A percentile compares a stretch with the other conserved stretches of the same genome.
Evolutionary conservation across 2,888 invertebrate genomes (phyloP).

Genomic region (Drosophila anceps): DNA sequence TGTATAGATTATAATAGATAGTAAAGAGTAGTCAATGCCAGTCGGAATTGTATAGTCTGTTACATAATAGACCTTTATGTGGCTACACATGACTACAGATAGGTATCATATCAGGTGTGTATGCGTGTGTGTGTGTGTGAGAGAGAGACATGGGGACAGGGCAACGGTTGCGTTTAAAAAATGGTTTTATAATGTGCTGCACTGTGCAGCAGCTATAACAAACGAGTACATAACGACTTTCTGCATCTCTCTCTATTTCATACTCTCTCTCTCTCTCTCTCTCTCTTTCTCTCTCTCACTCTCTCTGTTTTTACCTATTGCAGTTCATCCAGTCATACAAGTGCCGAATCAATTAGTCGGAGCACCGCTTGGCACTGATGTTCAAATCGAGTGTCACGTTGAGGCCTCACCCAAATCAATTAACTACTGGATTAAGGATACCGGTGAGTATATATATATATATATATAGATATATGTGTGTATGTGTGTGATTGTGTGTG

Average conservation of each 20-base stretch:
- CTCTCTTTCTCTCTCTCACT: neutral
- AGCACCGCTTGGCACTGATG: constrained; percentile 94
- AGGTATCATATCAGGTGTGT: constrained; percentile 1
- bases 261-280: neutral
- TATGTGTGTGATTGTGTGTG: constrained; percentile 12
- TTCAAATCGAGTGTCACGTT: constrained; percentile 94
- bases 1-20: neutral
- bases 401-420: constrained; percentile 96
- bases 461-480: neutral
- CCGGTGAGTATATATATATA: constrained; percentile 87
- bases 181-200: constrained; percentile 54
- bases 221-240: constrained; percentile 32
- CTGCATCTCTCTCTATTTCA: constrained; percentile 1
- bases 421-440: constrained; percentile 95
- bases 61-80: constrained; percentile 1
- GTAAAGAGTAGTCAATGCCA: neutral
- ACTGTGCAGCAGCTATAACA: constrained; percentile 40
- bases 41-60: neutral
- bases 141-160: neutral
- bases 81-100: neutral
- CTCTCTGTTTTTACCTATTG: constrained; percentile 42
- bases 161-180: constrained; percentile 39
- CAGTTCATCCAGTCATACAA: constrained; percentile 96
- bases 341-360: constrained; percentile 97
- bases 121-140: neutral